Conservation (phyloP, 2,113 vertebrate species). For the Actinemys pallida region DNA sequence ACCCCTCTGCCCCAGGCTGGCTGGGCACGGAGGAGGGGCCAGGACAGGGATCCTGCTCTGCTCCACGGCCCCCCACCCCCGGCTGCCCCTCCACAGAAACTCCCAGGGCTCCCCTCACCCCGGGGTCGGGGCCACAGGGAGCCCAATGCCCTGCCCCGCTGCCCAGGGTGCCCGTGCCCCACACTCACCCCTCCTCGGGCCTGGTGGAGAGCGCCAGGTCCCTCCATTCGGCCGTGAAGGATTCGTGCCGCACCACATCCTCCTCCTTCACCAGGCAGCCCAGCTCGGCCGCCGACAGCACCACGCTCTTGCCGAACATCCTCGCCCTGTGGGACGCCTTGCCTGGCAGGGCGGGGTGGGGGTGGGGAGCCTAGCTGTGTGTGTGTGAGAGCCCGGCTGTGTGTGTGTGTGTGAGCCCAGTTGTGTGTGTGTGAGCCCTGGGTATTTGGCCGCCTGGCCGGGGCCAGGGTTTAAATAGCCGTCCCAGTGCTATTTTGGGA, state of each 20-base stretch:
- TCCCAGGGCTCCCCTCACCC: neutral
- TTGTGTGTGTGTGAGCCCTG: too few relatives aligned
- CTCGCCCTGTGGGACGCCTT: neutral
- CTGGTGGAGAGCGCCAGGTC: constrained; percentile 83
- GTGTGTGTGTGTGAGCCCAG: too few relatives aligned
- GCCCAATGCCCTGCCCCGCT: neutral
- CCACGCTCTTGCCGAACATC: neutral
- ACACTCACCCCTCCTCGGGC: constrained; percentile 88
- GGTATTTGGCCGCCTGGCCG: neutral
- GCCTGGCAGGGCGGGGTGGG: too few relatives aligned
- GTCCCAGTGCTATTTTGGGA: constrained; percentile 52
- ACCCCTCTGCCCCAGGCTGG: neutral
- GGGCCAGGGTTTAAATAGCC: constrained; percentile 16
- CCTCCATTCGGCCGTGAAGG: constrained; percentile 89
- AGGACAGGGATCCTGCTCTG: neutral
- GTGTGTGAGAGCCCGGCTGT: too few relatives aligned
- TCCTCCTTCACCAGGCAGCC: constrained; percentile 85
- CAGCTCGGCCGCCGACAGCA: constrained; percentile 81
- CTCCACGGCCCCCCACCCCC: neutral
- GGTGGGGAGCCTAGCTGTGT: neutral
- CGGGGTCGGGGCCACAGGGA: neutral
- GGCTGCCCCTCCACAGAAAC: neutral
- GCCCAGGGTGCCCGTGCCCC: neutral
- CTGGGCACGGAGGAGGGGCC: neutral
- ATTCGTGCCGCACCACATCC: constrained; percentile 81